Evolutionary conservation across 2,113 vertebrate species (phyloP).

Genomic region (Peucedramus taeniatus): DNA sequence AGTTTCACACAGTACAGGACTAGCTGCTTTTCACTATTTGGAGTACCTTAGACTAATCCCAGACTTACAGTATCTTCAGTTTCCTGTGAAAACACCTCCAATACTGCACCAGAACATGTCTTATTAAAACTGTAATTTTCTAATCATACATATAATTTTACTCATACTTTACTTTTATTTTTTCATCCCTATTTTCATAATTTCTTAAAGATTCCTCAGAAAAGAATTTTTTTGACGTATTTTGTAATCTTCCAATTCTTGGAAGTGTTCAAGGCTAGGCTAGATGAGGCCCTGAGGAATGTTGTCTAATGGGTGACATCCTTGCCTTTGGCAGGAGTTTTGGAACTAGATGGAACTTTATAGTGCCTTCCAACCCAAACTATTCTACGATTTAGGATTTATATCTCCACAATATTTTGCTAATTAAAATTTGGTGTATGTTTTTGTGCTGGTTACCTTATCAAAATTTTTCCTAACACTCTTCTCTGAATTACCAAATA

Average conservation of each 20-base stretch:
- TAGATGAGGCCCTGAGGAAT: background rate
- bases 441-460: background rate
- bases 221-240: background rate
- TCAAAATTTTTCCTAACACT: background rate
- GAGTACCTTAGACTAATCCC: background rate
- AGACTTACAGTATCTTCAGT: background rate
- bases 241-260: background rate
- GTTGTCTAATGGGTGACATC: background rate
- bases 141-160: fast-evolving
- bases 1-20: background rate
- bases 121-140: background rate
- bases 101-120: background rate
- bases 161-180: background rate
- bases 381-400: background rate
- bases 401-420: background rate
- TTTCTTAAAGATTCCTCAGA: background rate
- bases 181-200: background rate
- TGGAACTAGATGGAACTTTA: background rate
- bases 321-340: background rate
- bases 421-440: background rate
- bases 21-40: background rate
- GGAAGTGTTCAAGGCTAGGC: background rate
- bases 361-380: background rate
- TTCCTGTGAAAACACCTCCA: background rate
- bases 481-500: background rate